Evolutionary conservation across 1,140 invertebrate species (phyloP), one percentile per base, ranked within the genome.

Genomic region (Bombus huntii): DNA sequence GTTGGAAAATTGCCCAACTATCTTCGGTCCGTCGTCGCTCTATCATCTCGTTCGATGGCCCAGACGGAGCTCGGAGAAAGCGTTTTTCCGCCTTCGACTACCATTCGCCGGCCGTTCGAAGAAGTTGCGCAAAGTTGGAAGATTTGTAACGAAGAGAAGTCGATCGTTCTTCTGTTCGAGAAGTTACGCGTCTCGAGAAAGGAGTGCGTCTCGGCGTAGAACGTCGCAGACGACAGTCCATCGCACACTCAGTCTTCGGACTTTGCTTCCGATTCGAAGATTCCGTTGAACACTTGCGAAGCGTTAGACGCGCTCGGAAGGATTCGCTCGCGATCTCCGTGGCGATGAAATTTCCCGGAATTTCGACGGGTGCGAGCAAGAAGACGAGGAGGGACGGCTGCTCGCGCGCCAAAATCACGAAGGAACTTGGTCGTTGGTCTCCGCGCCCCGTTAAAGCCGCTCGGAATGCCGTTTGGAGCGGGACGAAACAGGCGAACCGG

Each of bases 231-330:
- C 47, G 47, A 47, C 1, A 5, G 47, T 47, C 47, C 1, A 47
- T 47, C 47, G 15, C 15, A 0, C 47, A 0, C 62, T 18, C 62
- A 3, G 44, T n/a, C 12, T 31, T 31, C 18, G 57, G 71, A 82
- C 80, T 74, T 74, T 0, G 80, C 53, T 47, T 57, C 25, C 78
- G 62, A 81, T 31, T 65, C 70, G 53, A 73, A 73, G 80, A 47
- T 73, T 42, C 70, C 22, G 39, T 81, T 34, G 13, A 47, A 47
- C 70, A 39, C 22, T 12, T 18, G 70, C 34, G 22, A 8, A 9
- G 65, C 65, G 78, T 47, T 81, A 73, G 10, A 65, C 71, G 70
- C n/a, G 70, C 71, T 73, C 57, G 80, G 59, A 65, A 65, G 80
- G 65, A 47, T 74, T n/a, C 57, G 53, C 10, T 25, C 66, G 65